Conservation (phyloP, 2,888 invertebrate genomes). For the Hymenopus coronatus region DNA sequence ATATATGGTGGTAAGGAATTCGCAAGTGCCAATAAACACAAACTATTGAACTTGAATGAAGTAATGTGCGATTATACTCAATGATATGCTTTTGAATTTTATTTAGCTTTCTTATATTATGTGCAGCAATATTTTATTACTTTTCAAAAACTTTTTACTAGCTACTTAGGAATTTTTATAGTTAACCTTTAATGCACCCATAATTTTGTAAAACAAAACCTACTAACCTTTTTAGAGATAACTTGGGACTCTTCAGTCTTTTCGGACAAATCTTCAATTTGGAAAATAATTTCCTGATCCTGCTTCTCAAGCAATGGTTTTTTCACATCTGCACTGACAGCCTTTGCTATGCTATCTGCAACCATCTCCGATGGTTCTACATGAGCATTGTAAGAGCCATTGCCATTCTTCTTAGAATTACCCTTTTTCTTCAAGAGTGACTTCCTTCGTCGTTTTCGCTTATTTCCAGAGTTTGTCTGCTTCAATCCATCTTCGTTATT, state of each 20-base stretch:
- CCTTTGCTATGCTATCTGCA: background rate
- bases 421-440: conserved; percentile 75
- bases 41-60: too few relatives aligned
- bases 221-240: background rate
- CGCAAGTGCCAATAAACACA: too few relatives aligned
- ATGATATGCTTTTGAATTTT: too few relatives aligned
- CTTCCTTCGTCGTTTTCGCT: conserved; percentile 77
- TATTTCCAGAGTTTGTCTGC: conserved; percentile 41
- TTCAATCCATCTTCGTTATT: conserved; percentile 11
- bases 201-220: background rate
- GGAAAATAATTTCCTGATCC: background rate
- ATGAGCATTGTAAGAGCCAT: conserved; percentile 39
- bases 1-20: too few relatives aligned
- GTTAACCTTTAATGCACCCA: too few relatives aligned
- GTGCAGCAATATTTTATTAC: too few relatives aligned
- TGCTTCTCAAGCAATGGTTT: background rate
- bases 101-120: too few relatives aligned
- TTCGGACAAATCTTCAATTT: background rate
- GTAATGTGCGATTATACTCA: too few relatives aligned
- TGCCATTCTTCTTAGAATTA: conserved; percentile 16
- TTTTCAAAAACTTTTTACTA: too few relatives aligned
- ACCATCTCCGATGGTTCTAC: conserved; percentile 40
- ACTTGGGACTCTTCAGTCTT: background rate
- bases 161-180: too few relatives aligned
- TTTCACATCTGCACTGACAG: background rate